Evolutionary conservation across 2,113 vertebrate genomes (phyloP).

Genomic region (Delphinapterus leucas): DNA sequence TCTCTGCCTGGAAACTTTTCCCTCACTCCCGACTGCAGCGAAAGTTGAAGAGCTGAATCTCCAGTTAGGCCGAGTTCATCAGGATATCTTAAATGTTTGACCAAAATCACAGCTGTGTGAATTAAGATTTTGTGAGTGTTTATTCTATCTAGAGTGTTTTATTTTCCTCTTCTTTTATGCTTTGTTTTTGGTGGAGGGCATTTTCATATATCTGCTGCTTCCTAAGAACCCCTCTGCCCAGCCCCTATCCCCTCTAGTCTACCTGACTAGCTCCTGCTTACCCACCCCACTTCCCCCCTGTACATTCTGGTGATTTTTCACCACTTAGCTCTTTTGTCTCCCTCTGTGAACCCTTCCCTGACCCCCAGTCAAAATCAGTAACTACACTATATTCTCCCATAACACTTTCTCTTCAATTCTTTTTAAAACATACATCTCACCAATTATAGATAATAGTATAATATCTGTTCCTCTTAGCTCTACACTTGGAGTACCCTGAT

Average conservation of each 20-base stretch:
- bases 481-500: neutral
- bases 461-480: constrained; percentile 31
- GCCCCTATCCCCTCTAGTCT: neutral
- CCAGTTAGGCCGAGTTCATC: neutral
- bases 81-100: neutral
- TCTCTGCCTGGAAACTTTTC: neutral
- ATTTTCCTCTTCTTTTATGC: neutral
- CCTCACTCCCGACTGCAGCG: neutral
- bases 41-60: neutral
- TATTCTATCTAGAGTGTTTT: neutral
- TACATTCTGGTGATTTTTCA: neutral
- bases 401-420: neutral
- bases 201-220: neutral
- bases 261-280: neutral
- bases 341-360: neutral
- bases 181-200: neutral
- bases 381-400: neutral
- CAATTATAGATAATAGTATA: neutral
- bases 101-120: constrained; percentile 4
- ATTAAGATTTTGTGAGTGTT: constrained; percentile 10
- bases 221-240: neutral
- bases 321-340: neutral
- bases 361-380: neutral
- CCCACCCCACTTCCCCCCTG: too few species aligned
- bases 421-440: neutral